phyloP scores from a whole-genome alignment of 2,888 invertebrate genomes.

The Agapostemon virescens region DNA sequence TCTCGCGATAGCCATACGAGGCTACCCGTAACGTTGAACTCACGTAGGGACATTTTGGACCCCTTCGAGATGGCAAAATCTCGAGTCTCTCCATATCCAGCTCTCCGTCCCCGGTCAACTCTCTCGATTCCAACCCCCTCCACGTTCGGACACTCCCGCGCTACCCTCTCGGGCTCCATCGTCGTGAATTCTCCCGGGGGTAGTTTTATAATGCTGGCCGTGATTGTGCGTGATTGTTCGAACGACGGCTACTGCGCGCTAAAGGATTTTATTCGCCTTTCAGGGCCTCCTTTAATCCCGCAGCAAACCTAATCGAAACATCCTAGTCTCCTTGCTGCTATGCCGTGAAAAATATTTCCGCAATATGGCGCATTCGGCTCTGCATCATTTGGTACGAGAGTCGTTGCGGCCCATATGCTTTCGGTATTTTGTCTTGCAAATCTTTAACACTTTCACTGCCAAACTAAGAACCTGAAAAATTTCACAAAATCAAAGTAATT shows the following conservation, averaged over 20 bases:
- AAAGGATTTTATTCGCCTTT: constrained; percentile 47
- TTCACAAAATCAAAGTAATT: no score
- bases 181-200: constrained; percentile 68
- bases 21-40: constrained; percentile 61
- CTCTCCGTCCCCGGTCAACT: constrained; percentile 23
- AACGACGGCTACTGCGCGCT: constrained; percentile 53
- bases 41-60: constrained; percentile 67
- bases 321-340: background rate
- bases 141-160: constrained; percentile 31
- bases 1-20: constrained; percentile 50
- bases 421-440: no score
- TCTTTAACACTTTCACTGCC: no score
- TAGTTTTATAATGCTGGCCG: constrained; percentile 75
- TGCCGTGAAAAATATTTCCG: background rate
- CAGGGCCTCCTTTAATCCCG: constrained; percentile 37
- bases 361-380: background rate
- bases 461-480: no score
- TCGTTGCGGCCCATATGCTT: no score
- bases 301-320: constrained; percentile 8
- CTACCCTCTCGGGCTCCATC: background rate
- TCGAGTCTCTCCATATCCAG: constrained; percentile 61
- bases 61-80: constrained; percentile 73
- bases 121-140: constrained; percentile 42
- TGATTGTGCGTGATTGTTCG: constrained; percentile 76
- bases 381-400: background rate